These are phyloP conservation scores for Cryptoleucopteryx plumbea DNA, from an alignment of 2,113 vertebrate species.

Conservation along the genomic window DNA sequence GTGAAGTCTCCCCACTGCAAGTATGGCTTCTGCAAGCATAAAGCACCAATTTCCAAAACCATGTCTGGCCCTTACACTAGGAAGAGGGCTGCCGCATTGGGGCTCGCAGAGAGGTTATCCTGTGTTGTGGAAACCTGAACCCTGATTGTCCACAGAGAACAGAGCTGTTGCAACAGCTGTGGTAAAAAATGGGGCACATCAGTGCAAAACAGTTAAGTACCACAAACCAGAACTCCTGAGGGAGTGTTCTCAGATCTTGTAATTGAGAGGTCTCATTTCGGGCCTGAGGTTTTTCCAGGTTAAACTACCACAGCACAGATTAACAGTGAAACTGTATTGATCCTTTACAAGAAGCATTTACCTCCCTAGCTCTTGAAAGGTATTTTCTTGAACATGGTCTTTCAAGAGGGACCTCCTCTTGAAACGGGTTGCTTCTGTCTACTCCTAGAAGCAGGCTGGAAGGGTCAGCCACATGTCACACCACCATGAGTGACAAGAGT, in stretches of 20 bases:
- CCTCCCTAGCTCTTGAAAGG: not conserved
- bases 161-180: not conserved
- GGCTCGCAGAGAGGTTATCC: not conserved
- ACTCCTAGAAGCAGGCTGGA: not conserved
- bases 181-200: not conserved
- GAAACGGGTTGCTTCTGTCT: not conserved
- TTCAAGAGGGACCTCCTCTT: not conserved
- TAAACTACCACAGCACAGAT: not conserved
- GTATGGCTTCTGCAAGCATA: not conserved
- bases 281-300: conserved; percentile 7
- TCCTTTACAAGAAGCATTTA: not conserved
- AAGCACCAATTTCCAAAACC: not conserved
- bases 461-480: not conserved
- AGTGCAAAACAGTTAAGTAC: conserved; percentile 13
- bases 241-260: not conserved
- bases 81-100: not conserved
- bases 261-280: not conserved
- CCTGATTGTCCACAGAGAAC: not conserved
- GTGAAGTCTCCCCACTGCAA: not conserved
- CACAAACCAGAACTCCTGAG: not conserved
- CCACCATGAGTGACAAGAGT: not conserved
- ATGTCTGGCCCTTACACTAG: not conserved
- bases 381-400: not conserved
- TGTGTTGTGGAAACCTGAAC: not conserved
- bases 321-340: not conserved